Evolutionary conservation across 2,888 invertebrate genomes (phyloP), one percentile per base, ranked within the genome.

Genomic region (Noctua fimbriata): DNA sequence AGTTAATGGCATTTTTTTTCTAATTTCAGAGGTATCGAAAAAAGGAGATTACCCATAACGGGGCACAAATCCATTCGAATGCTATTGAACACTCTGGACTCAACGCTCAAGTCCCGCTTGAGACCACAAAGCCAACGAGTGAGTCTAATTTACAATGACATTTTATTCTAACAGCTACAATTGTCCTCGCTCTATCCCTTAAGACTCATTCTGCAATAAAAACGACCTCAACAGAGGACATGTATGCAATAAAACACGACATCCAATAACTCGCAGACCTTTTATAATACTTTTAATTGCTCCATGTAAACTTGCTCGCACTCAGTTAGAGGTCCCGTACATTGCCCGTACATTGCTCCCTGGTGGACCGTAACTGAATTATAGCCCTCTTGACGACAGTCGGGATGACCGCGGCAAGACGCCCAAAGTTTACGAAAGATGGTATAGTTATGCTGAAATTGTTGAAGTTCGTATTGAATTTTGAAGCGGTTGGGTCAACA

Each of bases 351-450:
- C 85, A 87, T 73, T 73, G 82, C 77, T 79, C 90, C 81, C 89
- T 32, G 0, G 84, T 65, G 83, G 47, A 79, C 71, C 73, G 71
- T 89, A 88, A 87, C 90, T 89, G 88, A 90, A 82, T 90, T 90
- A 90, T 86, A 78, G 89, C 76, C 76, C 94, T 90, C 93, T 73
- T 78, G 91, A 81, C 90, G 85, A 71, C 78, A 81, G 74, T 82
- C 60, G 73, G 84, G 83, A 86, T 88, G 92, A 89, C 91, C 90
- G 86, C 86, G 85, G 82, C 84, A 89, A 89, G 89, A 89, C 79
- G 88, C 81, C 78, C 75, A 75, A 90, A 91, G 87, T 90, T 91
- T 67, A 44, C 73, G 63, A 77, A 83, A 82, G 76, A 78, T 55
- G 69, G 71, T 84, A 83, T 80, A 70, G 69, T 82, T 70, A 78